phyloP scores from a whole-genome alignment of 2,113 vertebrate species.

The Verasper variegatus region DNA sequence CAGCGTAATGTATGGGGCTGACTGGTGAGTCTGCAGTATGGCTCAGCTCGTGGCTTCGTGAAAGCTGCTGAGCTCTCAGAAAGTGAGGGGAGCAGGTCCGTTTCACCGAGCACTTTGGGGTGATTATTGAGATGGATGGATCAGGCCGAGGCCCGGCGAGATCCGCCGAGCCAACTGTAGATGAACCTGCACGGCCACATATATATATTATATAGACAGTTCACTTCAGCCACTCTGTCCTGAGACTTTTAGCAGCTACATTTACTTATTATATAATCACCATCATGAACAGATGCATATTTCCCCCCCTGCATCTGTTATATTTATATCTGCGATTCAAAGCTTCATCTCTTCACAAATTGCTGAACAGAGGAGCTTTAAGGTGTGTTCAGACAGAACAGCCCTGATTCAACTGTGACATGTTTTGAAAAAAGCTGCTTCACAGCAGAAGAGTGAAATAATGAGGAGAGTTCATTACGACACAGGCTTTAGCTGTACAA shows the following conservation, averaged over 20 bases:
- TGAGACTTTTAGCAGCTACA: background rate
- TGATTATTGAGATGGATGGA: constrained; percentile 62
- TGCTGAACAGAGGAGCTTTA: constrained; percentile 1
- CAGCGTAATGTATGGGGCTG: constrained; percentile 43
- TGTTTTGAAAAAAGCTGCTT: constrained; percentile 50
- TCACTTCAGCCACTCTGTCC: background rate
- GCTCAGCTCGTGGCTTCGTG: constrained; percentile 42
- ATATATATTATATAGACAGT: background rate
- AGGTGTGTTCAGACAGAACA: constrained; percentile 30
- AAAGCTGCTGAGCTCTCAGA: constrained; percentile 66
- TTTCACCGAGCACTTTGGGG: constrained; percentile 55
- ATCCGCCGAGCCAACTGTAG: constrained; percentile 12
- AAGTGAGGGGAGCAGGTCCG: constrained; percentile 46
- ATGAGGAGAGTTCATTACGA: constrained; percentile 29
- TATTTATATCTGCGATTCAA: constrained; percentile 2
- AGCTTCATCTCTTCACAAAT: constrained; percentile 15
- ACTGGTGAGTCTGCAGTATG: constrained; percentile 55
- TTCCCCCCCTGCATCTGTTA: background rate
- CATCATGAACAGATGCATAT: constrained; percentile 2
- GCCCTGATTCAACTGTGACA: constrained; percentile 23
- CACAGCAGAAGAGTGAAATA: constrained; percentile 31
- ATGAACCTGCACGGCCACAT: background rate
- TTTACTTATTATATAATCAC: background rate
- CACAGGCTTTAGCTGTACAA: constrained; percentile 4
- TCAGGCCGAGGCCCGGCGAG: constrained; percentile 9